These are phyloP conservation scores for Ciconia maguari DNA, from an alignment of 2,113 vertebrate genomes.

Conservation along the genomic window DNA sequence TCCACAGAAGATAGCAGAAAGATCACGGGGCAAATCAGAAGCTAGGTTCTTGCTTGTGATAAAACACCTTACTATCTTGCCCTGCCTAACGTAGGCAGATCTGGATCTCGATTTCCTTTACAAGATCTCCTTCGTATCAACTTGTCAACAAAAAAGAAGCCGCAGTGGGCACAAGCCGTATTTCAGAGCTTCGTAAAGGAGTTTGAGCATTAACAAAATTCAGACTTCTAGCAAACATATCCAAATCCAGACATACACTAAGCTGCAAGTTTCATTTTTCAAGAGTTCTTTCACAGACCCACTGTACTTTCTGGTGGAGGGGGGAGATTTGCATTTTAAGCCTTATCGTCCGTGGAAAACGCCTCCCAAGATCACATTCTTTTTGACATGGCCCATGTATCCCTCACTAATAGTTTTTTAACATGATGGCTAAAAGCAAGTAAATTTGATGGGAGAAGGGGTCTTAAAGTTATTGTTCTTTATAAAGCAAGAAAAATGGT, in stretches of 20 bases:
- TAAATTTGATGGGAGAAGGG: not conserved
- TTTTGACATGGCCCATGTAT: not conserved
- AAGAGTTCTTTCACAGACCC: not conserved
- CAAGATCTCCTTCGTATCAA: not conserved
- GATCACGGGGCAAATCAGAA: not conserved
- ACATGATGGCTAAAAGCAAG: not conserved
- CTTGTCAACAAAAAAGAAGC: not conserved
- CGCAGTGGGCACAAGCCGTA: not conserved
- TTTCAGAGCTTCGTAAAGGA: not conserved
- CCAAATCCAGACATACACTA: not conserved
- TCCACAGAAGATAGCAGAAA: not conserved
- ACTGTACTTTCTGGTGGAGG: not conserved
- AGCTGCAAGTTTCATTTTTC: not conserved
- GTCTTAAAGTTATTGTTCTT: not conserved
- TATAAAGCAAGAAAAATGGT: not conserved
- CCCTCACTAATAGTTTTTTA: not conserved
- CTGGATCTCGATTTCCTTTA: not conserved
- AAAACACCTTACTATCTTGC: not conserved
- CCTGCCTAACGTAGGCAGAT: not conserved
- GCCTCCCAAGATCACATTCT: not conserved
- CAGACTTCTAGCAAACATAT: not conserved
- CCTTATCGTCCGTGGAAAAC: rapidly evolving
- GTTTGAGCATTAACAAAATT: not conserved
- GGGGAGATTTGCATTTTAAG: not conserved
- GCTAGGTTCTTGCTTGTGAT: not conserved